phyloP scores from a whole-genome alignment of 2,797 vertebrate species.

The Malacoctenus gilli region DNA sequence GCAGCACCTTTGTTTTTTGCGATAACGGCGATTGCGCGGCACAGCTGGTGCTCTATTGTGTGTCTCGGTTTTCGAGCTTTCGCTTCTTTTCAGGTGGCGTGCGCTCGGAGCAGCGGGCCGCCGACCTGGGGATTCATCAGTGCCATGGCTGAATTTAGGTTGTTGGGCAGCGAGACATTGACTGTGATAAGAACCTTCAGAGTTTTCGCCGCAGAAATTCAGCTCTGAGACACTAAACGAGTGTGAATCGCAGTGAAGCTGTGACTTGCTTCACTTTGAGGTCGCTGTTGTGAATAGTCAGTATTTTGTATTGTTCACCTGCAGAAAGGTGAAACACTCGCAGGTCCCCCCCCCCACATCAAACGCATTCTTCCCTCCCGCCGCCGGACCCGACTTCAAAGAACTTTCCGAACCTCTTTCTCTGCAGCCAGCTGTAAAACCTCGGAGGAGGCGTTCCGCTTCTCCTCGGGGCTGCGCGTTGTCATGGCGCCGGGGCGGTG shows the following conservation, averaged over 20 bases:
- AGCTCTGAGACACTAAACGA: not conserved
- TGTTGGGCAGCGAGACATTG: too few species aligned
- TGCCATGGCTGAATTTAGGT: too few species aligned
- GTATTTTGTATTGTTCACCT: slow-evolving; percentile 44
- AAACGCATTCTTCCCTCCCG: slow-evolving; percentile 60
- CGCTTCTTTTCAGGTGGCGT: too few species aligned
- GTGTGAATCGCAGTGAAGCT: too few species aligned
- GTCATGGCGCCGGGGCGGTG: slow-evolving; percentile 57
- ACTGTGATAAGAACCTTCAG: too few species aligned
- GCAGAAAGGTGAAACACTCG: slow-evolving; percentile 48
- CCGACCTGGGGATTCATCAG: too few species aligned
- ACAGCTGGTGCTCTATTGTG: too few species aligned
- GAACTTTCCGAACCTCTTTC: slow-evolving; percentile 28
- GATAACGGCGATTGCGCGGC: too few species aligned
- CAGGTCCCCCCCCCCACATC: slow-evolving; percentile 52
- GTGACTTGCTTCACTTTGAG: too few species aligned
- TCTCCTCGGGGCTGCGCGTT: slow-evolving; percentile 41
- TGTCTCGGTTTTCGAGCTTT: too few species aligned
- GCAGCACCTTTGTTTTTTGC: too few species aligned
- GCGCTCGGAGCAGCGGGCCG: too few species aligned
- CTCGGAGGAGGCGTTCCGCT: slow-evolving; percentile 31
- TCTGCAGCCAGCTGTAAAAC: slow-evolving; percentile 54
- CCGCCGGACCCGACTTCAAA: slow-evolving; percentile 62
- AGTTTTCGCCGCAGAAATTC: not conserved
- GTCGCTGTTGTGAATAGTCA: slow-evolving; percentile 30